Evolutionary conservation across 2,888 invertebrate genomes (phyloP).

Genomic region (Nemotelus pantherinus): DNA sequence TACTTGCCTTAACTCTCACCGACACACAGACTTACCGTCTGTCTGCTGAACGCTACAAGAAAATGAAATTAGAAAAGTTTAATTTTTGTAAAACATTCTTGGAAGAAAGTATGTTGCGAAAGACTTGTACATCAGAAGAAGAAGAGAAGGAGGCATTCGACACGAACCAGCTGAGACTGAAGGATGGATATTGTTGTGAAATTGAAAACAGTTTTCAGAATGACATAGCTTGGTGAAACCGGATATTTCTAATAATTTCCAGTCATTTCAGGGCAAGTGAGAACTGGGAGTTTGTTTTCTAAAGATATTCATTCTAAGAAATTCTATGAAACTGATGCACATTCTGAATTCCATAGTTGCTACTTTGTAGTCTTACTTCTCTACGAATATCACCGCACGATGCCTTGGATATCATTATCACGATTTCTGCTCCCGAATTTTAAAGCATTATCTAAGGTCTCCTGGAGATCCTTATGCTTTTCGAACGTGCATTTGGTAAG

Average conservation of each 20-base stretch:
- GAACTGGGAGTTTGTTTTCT: too few relatives aligned
- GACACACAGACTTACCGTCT: background rate
- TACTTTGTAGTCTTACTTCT: background rate
- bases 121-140: background rate
- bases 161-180: too few relatives aligned
- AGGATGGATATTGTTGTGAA: too few relatives aligned
- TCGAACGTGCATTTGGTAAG: conserved; percentile 12
- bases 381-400: background rate
- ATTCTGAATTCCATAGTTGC: too few relatives aligned
- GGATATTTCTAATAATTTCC: too few relatives aligned
- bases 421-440: background rate
- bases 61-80: conserved; percentile 43
- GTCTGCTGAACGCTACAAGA: background rate
- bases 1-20: background rate
- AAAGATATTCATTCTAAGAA: too few relatives aligned
- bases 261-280: too few relatives aligned
- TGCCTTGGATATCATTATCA: background rate
- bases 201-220: too few relatives aligned
- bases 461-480: background rate
- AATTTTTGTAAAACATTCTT: conserved; percentile 39
- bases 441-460: background rate
- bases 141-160: too few relatives aligned
- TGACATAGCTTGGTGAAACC: too few relatives aligned
- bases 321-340: too few relatives aligned
- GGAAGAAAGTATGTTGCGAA: conserved; percentile 7